Evolutionary conservation across 2,888 invertebrate genomes (phyloP), one percentile per base, ranked within the genome.

Genomic region (Cephus runcator): DNA sequence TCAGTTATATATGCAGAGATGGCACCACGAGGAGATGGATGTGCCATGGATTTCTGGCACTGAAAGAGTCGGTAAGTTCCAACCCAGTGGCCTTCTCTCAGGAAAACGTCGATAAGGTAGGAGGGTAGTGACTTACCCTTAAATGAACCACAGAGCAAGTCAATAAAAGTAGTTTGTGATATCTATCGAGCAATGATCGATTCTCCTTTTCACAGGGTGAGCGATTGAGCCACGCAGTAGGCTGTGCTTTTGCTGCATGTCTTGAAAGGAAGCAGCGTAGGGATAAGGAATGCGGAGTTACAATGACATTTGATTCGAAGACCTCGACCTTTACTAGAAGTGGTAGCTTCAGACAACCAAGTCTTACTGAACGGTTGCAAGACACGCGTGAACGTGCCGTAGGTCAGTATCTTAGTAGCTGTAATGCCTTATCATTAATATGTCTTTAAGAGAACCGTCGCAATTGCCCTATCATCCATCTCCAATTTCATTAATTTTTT

Each of bases 11-110:
- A 84, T 99, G 99, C 91, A 95, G 99, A 80, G 99, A 99, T 92
- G 99, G 99, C 80, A 98, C 99, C 23, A 99, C 99, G 0, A 94
- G 99, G 11, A 95, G 99, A 31, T 99, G 99, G 99, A 99, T 99
- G 98, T 99, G 99, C 91, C 99, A 99, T 93, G 99, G 99, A 69
- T 99, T 99, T 92, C 93, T 98, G 83, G 98, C 99, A 76, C 94
- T 97, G 76, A 97, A 98, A 90, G 99, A 99, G 92, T 96, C 98
- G 86, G 95, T 95, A 91, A 93, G 93, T 85, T 15, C 35, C 56
- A 56, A 56, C 56, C 56, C 56, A 56, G 23, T 56, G 56, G 56
- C 23, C 56, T 56, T 23, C 56, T 23, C 56, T 23, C 56, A 56
- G 56, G 56, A 56, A 56, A 56, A 31, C 69, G 33, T 73, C 79